Evolutionary conservation across 2,113 vertebrate genomes (phyloP).

Genomic region (Phalacrocorax pelagicus): DNA sequence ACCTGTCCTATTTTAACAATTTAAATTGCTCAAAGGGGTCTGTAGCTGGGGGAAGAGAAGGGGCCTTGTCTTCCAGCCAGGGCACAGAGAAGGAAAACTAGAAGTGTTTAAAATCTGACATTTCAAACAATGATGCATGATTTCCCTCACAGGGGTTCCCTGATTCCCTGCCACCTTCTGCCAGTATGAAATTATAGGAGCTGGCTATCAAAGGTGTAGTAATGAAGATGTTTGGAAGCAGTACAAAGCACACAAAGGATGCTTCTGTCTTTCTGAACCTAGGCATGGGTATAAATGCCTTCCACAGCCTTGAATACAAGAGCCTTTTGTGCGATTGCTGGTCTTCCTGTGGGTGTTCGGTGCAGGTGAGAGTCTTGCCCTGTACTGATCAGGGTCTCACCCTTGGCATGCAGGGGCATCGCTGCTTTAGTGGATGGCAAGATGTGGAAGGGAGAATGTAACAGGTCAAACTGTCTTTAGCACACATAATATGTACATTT

Average conservation of each 20-base stretch:
- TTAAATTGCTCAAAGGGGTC: neutral
- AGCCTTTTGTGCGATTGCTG: fast-evolving
- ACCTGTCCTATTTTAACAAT: neutral
- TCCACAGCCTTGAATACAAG: neutral
- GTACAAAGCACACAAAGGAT: neutral
- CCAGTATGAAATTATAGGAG: neutral
- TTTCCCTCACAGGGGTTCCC: neutral
- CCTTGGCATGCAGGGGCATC: fast-evolving
- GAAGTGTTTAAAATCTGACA: neutral
- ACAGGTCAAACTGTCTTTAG: neutral
- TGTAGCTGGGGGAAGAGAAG: neutral
- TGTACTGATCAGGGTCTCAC: fast-evolving
- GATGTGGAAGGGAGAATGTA: neutral
- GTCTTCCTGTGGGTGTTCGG: neutral
- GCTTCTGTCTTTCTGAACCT: neutral
- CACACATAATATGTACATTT: neutral
- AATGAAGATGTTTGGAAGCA: neutral
- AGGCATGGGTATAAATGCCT: neutral
- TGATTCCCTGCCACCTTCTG: neutral
- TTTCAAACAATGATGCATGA: neutral
- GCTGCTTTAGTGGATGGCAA: neutral
- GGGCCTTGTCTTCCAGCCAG: neutral
- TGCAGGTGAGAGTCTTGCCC: neutral
- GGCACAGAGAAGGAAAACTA: neutral
- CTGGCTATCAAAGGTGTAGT: neutral